Percentiles rank a stretch among this genome's conserved stretches.
phyloP scores from a whole-genome alignment of 2,113 vertebrate species.

The Ictalurus punctatus region DNA sequence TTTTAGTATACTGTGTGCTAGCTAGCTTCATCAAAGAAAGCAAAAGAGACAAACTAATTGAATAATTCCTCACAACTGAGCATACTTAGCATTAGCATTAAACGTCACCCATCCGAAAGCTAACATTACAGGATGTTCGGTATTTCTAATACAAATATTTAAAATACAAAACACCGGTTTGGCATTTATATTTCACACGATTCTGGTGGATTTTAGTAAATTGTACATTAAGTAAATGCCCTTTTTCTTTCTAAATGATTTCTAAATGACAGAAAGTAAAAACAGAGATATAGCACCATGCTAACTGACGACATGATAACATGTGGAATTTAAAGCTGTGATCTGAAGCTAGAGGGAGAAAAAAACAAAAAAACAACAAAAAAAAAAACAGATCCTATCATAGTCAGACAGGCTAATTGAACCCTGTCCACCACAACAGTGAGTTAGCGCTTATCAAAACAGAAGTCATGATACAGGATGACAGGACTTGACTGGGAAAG shows the following conservation, averaged over 20 bases:
- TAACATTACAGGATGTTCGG: neutral
- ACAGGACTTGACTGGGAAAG: neutral
- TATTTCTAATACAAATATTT: neutral
- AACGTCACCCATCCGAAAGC: neutral
- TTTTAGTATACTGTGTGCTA: neutral
- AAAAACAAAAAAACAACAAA: too few relatives aligned
- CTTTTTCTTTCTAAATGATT: neutral
- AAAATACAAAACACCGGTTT: neutral
- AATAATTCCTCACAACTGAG: neutral
- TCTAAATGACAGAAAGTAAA: neutral
- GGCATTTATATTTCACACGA: neutral
- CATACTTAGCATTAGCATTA: neutral
- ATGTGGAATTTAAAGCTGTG: conserved; percentile 1
- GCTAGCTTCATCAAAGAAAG: neutral
- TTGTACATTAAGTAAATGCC: neutral
- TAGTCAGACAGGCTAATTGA: conserved; percentile 29
- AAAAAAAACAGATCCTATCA: conserved; percentile 31
- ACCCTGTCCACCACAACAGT: conserved; percentile 7
- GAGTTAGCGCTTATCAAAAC: conserved; percentile 22
- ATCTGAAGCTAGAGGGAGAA: neutral
- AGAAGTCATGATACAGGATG: neutral
- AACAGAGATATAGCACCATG: neutral
- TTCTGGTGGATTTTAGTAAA: neutral
- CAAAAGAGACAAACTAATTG: neutral
- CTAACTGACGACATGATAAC: neutral